Evolutionary conservation across 2,888 invertebrate genomes (phyloP), one percentile per base, ranked within the genome.

Genomic region (Erynnis tages): DNA sequence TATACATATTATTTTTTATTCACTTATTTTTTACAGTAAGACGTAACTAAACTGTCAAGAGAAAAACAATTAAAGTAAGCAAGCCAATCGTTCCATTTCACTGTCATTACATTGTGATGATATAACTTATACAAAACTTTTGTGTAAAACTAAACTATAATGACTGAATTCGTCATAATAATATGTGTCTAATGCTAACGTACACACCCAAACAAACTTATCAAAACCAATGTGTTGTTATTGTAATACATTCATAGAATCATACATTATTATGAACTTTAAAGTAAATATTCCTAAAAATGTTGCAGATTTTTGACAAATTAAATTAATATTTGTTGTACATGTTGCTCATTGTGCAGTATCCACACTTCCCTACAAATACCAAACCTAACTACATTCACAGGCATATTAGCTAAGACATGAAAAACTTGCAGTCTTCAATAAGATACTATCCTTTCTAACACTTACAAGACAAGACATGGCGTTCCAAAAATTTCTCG

Each of bases 381-480:
- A 74, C 67, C 69, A 55, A 69, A 62, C 62, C 75, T 78, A 74
- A 72, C 65, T 71, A 73, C 69, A 76, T 69, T 66, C 78, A 78
- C 77, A 75, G 76, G 75, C 82, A 75, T 72, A 75, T 76, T 76
- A 81, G 76, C 77, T 82, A 81, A 73, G 66, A 75, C 72, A 63
- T 82, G 81, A 85, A 84, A 80, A 81, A 77, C 58, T 79, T 83
- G 84, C 87, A 87, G 87, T 88, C 88, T 88, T 87, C 85, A 76
- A 69, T 82, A 82, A 79, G 80, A 84, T 84, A 83, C 82, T 73
- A 76, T 68, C 71, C 74, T 69, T 65, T 66, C 72, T 70, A 75
- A 67, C 73, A 66, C 61, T 55, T 75, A 73, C 76, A 61, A 75
- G 81, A 85, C 82, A 83, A 84, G 79, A 83, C 75, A 71, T 76